Conservation (phyloP, 2,888 invertebrate species). For the Trimorus sp. region DNA sequence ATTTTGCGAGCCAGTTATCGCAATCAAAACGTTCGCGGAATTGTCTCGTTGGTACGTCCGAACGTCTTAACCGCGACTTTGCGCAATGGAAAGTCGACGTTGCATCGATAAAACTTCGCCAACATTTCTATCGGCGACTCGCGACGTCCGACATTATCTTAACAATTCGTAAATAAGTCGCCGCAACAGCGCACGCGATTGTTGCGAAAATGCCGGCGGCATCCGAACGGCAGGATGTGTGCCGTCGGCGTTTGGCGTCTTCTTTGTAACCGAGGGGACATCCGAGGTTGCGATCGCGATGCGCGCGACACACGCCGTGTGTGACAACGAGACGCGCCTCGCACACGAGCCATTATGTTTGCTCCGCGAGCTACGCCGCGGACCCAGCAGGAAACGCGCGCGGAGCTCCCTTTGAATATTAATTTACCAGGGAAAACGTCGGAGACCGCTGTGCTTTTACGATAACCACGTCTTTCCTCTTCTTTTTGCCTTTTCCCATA, state of each 20-base stretch:
- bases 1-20: not conserved
- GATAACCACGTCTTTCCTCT: too few relatives aligned
- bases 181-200: constrained; percentile 43
- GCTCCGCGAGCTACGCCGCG: constrained; percentile 34
- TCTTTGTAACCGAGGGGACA: constrained; percentile 52
- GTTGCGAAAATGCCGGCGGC: constrained; percentile 33
- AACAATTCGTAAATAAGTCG: constrained; percentile 43
- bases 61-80: too few relatives aligned
- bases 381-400: too few relatives aligned
- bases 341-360: constrained; percentile 50
- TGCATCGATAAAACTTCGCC: too few relatives aligned
- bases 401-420: constrained; percentile 27
- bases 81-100: too few relatives aligned
- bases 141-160: constrained; percentile 22
- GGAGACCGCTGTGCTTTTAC: too few relatives aligned
- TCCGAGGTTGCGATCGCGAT: constrained; percentile 53
- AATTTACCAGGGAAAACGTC: constrained; percentile 13
- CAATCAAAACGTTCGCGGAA: not conserved
- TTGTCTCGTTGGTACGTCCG: too few relatives aligned
- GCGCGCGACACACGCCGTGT: constrained; percentile 35
- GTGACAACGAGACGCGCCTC: constrained; percentile 41
- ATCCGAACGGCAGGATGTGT: constrained; percentile 41
- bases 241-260: constrained; percentile 55
- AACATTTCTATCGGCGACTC: not conserved
- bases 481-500: too few relatives aligned